These are phyloP conservation scores for Dexiosoma caninum DNA, from an alignment of 2,888 invertebrate genomes.

Conservation along the genomic window DNA sequence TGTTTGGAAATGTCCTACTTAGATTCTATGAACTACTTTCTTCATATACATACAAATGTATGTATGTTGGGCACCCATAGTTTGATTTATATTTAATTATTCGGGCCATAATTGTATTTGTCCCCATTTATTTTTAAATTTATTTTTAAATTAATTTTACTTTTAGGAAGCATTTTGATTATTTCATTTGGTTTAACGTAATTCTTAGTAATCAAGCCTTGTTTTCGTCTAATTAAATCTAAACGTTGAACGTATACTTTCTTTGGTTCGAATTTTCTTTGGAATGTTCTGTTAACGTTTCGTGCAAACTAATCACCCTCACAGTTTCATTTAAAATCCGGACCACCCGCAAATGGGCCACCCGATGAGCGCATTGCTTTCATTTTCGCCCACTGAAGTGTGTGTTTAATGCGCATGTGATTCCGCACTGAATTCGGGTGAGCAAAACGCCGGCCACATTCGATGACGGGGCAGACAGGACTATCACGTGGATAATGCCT, in stretches of 20 bases:
- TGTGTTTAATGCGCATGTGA: slow-evolving; percentile 91
- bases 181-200: slow-evolving; percentile 21
- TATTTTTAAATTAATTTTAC: slow-evolving; percentile 15
- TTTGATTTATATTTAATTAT: background rate
- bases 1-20: background rate
- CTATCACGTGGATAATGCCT: slow-evolving; percentile 91
- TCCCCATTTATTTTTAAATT: background rate
- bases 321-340: slow-evolving; percentile 77
- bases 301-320: slow-evolving; percentile 63
- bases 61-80: background rate
- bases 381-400: slow-evolving; percentile 89
- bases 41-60: no score
- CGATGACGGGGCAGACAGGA: slow-evolving; percentile 87
- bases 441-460: slow-evolving; percentile 86
- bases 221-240: slow-evolving; percentile 14
- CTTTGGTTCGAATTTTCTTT: slow-evolving; percentile 20
- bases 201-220: slow-evolving; percentile 41
- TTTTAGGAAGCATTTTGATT: slow-evolving; percentile 60
- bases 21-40: background rate
- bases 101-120: background rate
- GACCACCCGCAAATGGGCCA: slow-evolving; percentile 77
- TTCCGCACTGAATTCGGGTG: slow-evolving; percentile 92
- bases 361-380: slow-evolving; percentile 82
- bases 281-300: slow-evolving; percentile 43
- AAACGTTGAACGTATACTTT: slow-evolving; percentile 31